Conservation (phyloP, 2,113 vertebrate species). For the Rutilus rutilus region DNA sequence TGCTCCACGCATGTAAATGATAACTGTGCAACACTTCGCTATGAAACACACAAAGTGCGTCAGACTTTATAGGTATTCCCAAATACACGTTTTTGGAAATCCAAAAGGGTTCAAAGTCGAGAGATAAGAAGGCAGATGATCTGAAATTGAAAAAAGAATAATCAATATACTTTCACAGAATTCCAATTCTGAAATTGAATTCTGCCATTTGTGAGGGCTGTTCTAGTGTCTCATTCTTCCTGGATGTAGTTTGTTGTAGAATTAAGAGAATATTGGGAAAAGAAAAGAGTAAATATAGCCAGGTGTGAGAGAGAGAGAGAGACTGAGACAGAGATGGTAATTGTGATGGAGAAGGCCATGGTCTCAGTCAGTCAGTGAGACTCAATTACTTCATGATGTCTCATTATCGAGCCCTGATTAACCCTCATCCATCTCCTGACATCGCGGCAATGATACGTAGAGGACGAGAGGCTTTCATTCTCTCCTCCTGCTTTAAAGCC, state of each 20-base stretch:
- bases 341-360: background rate
- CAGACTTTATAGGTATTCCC: too few relatives aligned
- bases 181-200: background rate
- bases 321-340: background rate
- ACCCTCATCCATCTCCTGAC: constrained; percentile 44
- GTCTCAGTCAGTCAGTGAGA: constrained; percentile 43
- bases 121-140: background rate
- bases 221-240: constrained; percentile 4
- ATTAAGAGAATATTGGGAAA: background rate
- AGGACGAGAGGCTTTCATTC: constrained; percentile 11
- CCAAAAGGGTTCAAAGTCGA: background rate
- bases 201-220: background rate
- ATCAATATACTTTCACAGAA: background rate
- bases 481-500: background rate
- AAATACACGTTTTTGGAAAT: too few relatives aligned
- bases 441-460: constrained; percentile 35
- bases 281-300: background rate
- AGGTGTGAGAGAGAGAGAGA: constrained; percentile 13
- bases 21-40: too few relatives aligned
- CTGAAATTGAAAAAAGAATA: too few relatives aligned
- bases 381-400: constrained; percentile 52
- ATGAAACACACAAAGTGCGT: too few relatives aligned
- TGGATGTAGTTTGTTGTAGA: constrained; percentile 3
- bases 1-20: too few relatives aligned
- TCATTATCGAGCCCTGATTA: constrained; percentile 54